phyloP scores from a whole-genome alignment of 2,797 vertebrate species.

The Spheniscus humboldti region DNA sequence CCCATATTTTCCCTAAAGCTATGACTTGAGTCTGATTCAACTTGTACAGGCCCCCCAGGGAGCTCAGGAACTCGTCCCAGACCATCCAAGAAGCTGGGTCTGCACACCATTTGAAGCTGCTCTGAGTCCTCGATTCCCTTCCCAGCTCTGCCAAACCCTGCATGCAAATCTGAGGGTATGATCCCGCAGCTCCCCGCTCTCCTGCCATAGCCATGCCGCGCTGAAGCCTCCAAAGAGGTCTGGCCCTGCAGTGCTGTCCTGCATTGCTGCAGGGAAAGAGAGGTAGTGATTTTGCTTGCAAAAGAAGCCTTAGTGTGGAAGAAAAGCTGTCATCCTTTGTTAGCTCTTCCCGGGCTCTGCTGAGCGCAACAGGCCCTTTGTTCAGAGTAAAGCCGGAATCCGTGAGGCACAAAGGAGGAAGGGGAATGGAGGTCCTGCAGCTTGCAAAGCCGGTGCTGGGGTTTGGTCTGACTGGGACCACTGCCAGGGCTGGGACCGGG shows the following conservation, averaged over 20 bases:
- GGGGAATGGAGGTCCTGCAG: fast-evolving
- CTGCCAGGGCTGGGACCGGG: background rate
- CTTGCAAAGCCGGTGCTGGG: background rate
- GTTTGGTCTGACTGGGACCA: background rate
- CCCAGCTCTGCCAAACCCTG: background rate
- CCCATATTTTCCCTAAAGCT: background rate
- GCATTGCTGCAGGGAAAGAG: background rate
- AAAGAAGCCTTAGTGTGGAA: background rate
- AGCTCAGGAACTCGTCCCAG: background rate
- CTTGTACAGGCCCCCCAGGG: no score
- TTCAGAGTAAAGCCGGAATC: background rate
- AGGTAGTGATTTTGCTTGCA: background rate
- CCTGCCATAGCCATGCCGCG: fast-evolving
- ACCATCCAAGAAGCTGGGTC: fast-evolving
- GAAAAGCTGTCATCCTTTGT: background rate
- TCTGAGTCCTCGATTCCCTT: background rate
- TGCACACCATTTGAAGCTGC: fast-evolving
- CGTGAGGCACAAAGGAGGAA: background rate
- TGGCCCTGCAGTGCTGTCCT: background rate
- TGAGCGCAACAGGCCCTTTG: background rate
- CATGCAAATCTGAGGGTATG: fast-evolving
- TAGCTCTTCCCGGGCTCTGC: background rate
- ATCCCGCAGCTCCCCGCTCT: fast-evolving
- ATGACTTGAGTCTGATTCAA: fast-evolving
- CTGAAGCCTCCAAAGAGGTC: background rate